Evolutionary conservation across 2,888 invertebrate species (phyloP).

Genomic region (Chalcosyrphus nemorum): DNA sequence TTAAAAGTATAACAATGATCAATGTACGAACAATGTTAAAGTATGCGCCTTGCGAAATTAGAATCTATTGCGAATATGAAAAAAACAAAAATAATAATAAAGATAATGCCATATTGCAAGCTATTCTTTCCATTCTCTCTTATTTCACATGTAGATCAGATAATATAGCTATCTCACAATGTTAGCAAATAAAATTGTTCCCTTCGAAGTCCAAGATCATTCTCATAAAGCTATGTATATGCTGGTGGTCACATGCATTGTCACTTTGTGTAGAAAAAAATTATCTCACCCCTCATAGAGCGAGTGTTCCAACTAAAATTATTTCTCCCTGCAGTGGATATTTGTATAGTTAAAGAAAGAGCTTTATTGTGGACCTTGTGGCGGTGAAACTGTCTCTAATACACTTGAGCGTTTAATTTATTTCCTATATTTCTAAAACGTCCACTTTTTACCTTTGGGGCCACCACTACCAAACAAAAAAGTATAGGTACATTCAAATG

Average conservation of each 20-base stretch:
- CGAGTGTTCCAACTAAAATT: slow-evolving; percentile 14
- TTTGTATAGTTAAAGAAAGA: not conserved
- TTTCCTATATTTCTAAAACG: not conserved
- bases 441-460: no score
- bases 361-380: slow-evolving; percentile 19
- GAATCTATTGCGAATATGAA: not conserved
- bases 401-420: slow-evolving; percentile 29
- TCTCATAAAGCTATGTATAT: slow-evolving; percentile 33
- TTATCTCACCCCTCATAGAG: slow-evolving; percentile 31
- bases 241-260: slow-evolving; percentile 27
- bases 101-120: not conserved
- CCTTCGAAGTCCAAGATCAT: slow-evolving; percentile 51
- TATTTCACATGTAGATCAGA: not conserved
- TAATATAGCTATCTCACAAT: not conserved
- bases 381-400: not conserved
- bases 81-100: not conserved
- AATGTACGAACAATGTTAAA: not conserved
- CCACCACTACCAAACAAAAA: no score
- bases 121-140: not conserved
- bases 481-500: not conserved
- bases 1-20: not conserved
- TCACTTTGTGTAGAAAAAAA: slow-evolving; percentile 18
- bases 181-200: slow-evolving; percentile 23
- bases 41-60: not conserved
- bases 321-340: not conserved